Percentiles rank a stretch among this genome's conserved stretches.
Evolutionary conservation across 53 echinoderm and acorn worm species (phyloP).

Genomic region (Paelopatides confundens): DNA sequence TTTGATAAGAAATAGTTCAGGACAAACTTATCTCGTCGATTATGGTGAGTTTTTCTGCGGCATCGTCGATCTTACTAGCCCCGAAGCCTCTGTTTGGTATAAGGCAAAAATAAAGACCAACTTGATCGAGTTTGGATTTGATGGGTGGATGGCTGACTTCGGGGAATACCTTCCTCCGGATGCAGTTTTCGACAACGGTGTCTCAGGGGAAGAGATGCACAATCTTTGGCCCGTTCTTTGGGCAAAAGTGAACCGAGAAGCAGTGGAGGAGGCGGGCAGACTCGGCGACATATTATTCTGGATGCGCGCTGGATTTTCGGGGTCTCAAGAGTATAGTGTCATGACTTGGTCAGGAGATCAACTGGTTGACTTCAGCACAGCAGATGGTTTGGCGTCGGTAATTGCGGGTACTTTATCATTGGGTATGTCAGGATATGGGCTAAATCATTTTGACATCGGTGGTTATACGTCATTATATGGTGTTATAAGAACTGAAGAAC

Average conservation of each 20-base stretch:
- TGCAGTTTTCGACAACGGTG: conserved; percentile 80
- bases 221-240: conserved; percentile 94
- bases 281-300: conserved; percentile 85
- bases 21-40: conserved; percentile 84
- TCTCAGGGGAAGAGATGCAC: conserved; percentile 76
- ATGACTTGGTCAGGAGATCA: conserved; percentile 99
- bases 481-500: conserved; percentile 86
- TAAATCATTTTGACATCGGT: conserved; percentile 92
- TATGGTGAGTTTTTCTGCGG: conserved; percentile 97
- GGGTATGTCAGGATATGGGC: conserved; percentile 84
- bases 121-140: conserved; percentile 89
- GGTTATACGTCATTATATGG: conserved; percentile 96
- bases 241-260: conserved; percentile 89
- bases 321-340: conserved; percentile 79
- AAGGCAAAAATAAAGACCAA: conserved; percentile 84
- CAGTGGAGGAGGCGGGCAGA: conserved; percentile 83
- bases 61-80: conserved; percentile 91
- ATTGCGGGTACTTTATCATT: conserved; percentile 90
- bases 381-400: conserved; percentile 93
- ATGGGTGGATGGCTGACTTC: conserved; percentile 99
- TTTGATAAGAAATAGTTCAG: conserved; percentile 72
- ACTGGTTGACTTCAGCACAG: conserved; percentile 88
- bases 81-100: conserved; percentile 83
- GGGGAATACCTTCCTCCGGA: conserved; percentile 96
- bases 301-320: conserved; percentile 96